Base-by-base conservation (phyloP, 2,888 invertebrate genomes). In the Ormyrus rosae region DNA sequence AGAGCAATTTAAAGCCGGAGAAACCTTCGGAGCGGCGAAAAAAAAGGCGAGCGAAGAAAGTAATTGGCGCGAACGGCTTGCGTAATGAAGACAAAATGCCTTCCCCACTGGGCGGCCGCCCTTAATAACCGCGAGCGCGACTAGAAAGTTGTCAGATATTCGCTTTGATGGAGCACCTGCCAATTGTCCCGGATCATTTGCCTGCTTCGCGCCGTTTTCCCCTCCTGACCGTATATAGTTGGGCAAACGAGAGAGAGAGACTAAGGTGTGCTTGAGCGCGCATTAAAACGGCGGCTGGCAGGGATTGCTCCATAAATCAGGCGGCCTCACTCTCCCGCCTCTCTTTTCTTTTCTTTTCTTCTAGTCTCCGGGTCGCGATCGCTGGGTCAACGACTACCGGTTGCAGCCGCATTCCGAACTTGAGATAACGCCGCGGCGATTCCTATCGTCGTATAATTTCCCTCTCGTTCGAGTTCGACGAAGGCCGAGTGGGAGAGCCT, bases 291-390 rank as follows among this genome's bases (percentile, higher is more conserved):
- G 56, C 56, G 19, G 19, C 61, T 53, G 56, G 19, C 78, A 51
- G 46, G 75, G 71, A 71, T 65, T 72, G 71, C 67, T 70, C 67
- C 58, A 80, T 80, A 80, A 80, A 80, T 78, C 76, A 68, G 76
- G 46, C 71, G 9, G 7, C 13, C 45, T 72, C 53, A 71, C 68
- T 72, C 61, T 53, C 73, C 60, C 74, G 11, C 55, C 34, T 53
- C 45, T 34, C 34, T 34, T 34, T 34, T 34, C 34, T 34, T 34
- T 34, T 34, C 34, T 34, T 34, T 34, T 34, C 34, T 34, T 19
- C 1, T 55, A 60, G 11, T 77, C 11, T 70, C 81, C 73, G 64
- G 76, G 81, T 69, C 68, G 69, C 68, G 73, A 34, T 34, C 34
- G 34, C 34, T 34, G 34, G 73, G 77, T 76, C 79, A 72, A 58